Conservation (phyloP, 2,888 invertebrate genomes). For the Keiferia lycopersicella region DNA sequence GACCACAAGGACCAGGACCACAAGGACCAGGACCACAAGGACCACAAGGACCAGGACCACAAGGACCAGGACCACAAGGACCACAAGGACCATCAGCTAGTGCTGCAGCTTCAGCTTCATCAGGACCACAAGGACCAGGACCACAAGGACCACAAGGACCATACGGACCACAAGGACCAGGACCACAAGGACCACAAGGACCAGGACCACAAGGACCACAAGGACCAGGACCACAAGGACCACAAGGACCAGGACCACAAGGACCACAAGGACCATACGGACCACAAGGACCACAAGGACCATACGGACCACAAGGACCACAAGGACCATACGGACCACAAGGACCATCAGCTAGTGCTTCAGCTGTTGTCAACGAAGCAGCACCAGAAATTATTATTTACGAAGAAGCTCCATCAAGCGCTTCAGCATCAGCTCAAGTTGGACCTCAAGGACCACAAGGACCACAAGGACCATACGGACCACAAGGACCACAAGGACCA, state of each 20-base stretch:
- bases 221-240: constrained; percentile 24
- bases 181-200: constrained; percentile 26
- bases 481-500: constrained; percentile 17
- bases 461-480: constrained; percentile 14
- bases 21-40: constrained; percentile 3
- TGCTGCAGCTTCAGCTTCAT: neutral
- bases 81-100: constrained; percentile 9
- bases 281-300: neutral
- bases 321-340: constrained; percentile 13
- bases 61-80: constrained; percentile 22
- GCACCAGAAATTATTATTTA: neutral
- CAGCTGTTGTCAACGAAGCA: neutral
- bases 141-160: neutral
- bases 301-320: constrained; percentile 9
- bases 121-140: too few species aligned
- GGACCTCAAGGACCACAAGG: constrained; percentile 5
- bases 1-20: constrained; percentile 14
- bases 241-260: constrained; percentile 20
- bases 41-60: constrained; percentile 15
- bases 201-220: constrained; percentile 16
- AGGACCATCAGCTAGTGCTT: neutral
- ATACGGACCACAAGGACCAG: neutral
- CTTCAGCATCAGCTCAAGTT: neutral
- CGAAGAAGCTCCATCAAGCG: neutral
- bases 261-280: too few species aligned